A percentile compares a stretch with the other conserved stretches of the same genome.
Evolutionary conservation across 2,113 vertebrate species (phyloP).

Genomic region (Marmota monax): DNA sequence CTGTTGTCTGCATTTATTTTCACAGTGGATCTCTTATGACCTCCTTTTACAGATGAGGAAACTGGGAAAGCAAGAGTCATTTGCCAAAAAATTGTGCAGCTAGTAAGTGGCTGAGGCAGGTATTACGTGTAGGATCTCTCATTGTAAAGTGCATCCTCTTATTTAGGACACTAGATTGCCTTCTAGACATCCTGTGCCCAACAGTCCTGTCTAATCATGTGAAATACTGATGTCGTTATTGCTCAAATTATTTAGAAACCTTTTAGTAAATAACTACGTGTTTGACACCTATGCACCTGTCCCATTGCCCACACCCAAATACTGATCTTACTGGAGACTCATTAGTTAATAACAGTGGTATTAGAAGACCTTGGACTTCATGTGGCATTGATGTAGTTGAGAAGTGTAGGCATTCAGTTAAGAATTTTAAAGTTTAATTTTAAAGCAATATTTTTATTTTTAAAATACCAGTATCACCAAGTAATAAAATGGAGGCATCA

Average conservation of each 20-base stretch:
- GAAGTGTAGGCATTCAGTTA: neutral
- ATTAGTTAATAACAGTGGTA: neutral
- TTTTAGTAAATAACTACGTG: neutral
- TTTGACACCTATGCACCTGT: neutral
- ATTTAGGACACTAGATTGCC: neutral
- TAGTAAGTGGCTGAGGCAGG: neutral
- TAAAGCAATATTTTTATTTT: conserved; percentile 37
- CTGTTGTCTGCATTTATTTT: neutral
- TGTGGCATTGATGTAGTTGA: neutral
- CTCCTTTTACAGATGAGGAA: neutral
- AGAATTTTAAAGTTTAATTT: conserved; percentile 26
- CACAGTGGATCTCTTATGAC: neutral
- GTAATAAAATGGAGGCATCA: neutral
- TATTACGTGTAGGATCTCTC: neutral
- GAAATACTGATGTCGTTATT: neutral
- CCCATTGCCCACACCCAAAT: conserved; percentile 22
- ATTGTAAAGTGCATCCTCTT: neutral
- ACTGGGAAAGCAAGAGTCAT: neutral
- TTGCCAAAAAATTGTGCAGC: neutral
- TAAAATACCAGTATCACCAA: neutral
- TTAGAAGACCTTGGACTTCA: neutral
- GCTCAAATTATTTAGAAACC: neutral
- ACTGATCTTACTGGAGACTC: neutral
- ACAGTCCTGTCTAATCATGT: neutral
- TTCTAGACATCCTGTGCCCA: neutral